Base-by-base conservation (phyloP, 2,113 vertebrate genomes). In the Callorhinus ursinus region DNA sequence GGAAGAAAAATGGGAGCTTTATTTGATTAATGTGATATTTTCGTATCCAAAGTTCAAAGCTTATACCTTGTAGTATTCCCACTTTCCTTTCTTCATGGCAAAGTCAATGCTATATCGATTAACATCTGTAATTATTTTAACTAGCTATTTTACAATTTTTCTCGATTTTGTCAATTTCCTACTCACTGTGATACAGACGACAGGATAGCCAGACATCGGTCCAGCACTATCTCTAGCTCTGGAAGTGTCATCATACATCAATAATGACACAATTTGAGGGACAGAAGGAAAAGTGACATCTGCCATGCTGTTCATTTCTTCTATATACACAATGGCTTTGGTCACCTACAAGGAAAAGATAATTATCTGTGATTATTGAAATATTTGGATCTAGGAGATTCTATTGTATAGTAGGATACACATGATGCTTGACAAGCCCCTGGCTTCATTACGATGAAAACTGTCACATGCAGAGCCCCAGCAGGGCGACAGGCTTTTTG, bases 211-310 rank as follows among this genome's bases (percentile, higher is more conserved):
- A 11, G 99, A 99, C 26, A 99, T 80, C 1, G 99, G 99, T 36
- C 97, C 98, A 19, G 95, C 93, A 96, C 91, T 98, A n/a, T 98
- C 99, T 81, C 98, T 97, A 15, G 98, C 98, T 98, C 96, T 97
- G 67, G 97, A 98, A 53, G 98, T 97, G 96, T 99, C 99, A 65
- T 99, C 99, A 31, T 99, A 99, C 93, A 99, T 98, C 96, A 99
- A 98, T 93, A 99, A 98, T 10, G 99, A 99, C 63, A 99, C 98
- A 80, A 99, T 98, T 90, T 99, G 99, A 83, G 99, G 99, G 86
- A 99, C 97, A 0, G 99, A 99, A 16, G 99, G 99, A 98, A 99
- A 99, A 61, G 99, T 99, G 97, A 99, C 99, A 28, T 99, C 99
- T 3, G 99, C 99, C 99, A 99, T 99, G 98, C 99, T 99, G 98